Evolutionary conservation across 1,140 invertebrate genomes (phyloP).

Genomic region (Myzus persicae): DNA sequence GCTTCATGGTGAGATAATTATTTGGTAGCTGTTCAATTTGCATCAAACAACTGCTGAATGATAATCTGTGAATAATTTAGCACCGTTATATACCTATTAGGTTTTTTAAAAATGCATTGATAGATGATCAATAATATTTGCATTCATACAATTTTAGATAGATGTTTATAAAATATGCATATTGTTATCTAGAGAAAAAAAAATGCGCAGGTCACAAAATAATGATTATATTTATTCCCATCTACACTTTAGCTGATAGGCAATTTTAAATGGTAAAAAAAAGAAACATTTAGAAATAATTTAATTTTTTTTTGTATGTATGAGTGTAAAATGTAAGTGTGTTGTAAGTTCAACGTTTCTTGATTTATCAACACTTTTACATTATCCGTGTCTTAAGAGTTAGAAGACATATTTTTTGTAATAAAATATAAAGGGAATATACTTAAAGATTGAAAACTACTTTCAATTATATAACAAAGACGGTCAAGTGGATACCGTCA

Average conservation of each 20-base stretch:
- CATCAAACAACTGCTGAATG: not conserved
- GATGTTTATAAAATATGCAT: not conserved
- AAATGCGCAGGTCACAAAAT: not conserved
- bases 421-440: not conserved
- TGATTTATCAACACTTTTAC: not conserved
- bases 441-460: not conserved
- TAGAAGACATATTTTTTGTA: not conserved
- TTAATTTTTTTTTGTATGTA: not conserved
- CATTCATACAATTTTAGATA: not conserved
- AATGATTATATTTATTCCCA: not conserved
- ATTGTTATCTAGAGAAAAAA: not conserved
- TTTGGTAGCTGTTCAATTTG: not conserved
- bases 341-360: not conserved
- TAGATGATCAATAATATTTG: not conserved
- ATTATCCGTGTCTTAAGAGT: not conserved
- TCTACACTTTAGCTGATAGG: not conserved
- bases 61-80: not conserved
- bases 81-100: constrained; percentile 19
- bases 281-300: not conserved
- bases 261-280: not conserved
- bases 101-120: not conserved
- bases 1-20: not conserved
- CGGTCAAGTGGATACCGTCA: not conserved
- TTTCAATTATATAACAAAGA: not conserved
- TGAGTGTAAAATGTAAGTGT: not conserved